These are phyloP conservation scores for Fregata magnificens DNA, from an alignment of 2,113 vertebrate species.

Conservation along the genomic window DNA sequence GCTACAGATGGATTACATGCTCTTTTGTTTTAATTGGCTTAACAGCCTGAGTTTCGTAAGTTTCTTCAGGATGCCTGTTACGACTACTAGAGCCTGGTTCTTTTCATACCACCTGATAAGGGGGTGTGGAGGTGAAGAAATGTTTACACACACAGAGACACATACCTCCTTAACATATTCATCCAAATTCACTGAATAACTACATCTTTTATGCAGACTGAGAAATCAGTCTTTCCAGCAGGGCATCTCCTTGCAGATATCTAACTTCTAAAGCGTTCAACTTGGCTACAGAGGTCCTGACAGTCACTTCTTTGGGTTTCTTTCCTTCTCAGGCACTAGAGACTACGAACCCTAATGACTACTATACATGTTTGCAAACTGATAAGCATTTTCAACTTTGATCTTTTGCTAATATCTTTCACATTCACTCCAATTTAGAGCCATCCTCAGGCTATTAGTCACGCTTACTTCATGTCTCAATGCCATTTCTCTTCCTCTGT, in stretches of 20 bases:
- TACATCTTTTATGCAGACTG: not conserved
- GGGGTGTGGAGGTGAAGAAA: not conserved
- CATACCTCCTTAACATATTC: not conserved
- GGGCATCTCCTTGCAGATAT: not conserved
- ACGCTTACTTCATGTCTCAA: not conserved
- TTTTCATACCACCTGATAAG: not conserved
- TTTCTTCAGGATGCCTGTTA: not conserved
- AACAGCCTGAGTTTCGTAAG: not conserved
- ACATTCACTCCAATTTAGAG: not conserved
- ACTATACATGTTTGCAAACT: not conserved
- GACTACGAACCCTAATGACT: not conserved
- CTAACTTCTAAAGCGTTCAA: not conserved
- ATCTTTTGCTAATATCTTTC: not conserved
- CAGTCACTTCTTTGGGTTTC: not conserved
- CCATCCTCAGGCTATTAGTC: not conserved
- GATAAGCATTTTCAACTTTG: not conserved
- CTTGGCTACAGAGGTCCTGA: not conserved
- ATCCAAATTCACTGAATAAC: not conserved
- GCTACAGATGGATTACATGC: not conserved
- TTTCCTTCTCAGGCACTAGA: not conserved
- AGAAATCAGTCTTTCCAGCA: not conserved
- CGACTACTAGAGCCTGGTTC: not conserved
- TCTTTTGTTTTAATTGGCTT: not conserved
- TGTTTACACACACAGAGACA: not conserved
- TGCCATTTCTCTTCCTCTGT: not conserved